Evolutionary conservation across 2,113 vertebrate species (phyloP).

Genomic region (Murina feae): DNA sequence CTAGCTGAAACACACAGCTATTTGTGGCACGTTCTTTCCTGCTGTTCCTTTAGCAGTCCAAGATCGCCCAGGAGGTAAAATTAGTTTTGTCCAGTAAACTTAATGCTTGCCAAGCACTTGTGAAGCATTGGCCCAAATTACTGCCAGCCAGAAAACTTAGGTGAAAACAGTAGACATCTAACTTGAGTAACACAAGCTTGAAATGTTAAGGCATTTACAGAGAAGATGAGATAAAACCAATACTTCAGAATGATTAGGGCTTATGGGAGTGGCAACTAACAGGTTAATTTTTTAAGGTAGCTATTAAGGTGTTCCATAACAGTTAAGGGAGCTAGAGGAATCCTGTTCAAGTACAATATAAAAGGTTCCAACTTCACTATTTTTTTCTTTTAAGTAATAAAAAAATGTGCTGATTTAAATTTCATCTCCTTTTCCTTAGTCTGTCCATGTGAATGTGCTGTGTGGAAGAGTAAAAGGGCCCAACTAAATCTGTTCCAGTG

Average conservation of each 20-base stretch:
- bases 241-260: not conserved
- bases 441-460: slow-evolving; percentile 76
- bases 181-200: not conserved
- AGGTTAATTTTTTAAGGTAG: not conserved
- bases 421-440: slow-evolving; percentile 78
- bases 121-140: not conserved
- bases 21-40: not conserved
- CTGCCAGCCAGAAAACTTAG: not conserved
- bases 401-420: slow-evolving; percentile 66
- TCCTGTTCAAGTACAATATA: slow-evolving; percentile 7
- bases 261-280: not conserved
- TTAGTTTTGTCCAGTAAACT: not conserved
- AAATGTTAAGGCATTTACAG: not conserved
- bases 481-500: slow-evolving; percentile 77
- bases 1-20: not conserved
- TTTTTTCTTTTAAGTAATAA: slow-evolving; percentile 59
- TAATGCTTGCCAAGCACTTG: not conserved
- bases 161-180: not conserved
- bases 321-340: not conserved
- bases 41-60: not conserved
- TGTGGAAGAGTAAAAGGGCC: slow-evolving; percentile 77
- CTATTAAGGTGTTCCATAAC: not conserved
- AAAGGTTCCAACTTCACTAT: slow-evolving; percentile 44
- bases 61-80: not conserved
- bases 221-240: not conserved